Conservation (phyloP, 2,113 vertebrate genomes). For the Dromiciops gliroides region DNA sequence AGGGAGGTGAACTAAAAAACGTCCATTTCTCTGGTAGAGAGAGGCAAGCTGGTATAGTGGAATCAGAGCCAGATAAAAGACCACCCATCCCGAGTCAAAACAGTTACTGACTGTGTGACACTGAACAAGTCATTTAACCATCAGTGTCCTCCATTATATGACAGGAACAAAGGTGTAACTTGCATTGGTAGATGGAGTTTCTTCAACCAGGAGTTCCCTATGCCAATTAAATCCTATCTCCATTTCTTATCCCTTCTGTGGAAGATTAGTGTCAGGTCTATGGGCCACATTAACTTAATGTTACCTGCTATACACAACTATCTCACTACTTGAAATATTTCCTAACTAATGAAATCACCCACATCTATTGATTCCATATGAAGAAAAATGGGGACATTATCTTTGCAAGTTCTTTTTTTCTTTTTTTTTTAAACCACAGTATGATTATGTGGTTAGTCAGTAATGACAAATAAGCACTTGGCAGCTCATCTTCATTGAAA, state of each 20-base stretch:
- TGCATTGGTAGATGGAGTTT: background rate
- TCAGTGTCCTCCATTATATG: too few relatives aligned
- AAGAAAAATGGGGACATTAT: constrained; percentile 42
- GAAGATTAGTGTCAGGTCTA: constrained; percentile 24
- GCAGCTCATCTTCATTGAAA: constrained; percentile 40
- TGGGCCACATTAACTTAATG: constrained; percentile 9
- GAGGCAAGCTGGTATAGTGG: background rate
- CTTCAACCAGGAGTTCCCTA: background rate
- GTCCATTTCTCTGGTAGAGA: background rate
- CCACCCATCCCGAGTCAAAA: background rate
- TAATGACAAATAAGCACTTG: constrained; percentile 34
- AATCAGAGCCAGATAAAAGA: background rate
- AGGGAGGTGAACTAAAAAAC: background rate
- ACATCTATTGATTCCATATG: constrained; percentile 27
- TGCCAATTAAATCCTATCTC: background rate
- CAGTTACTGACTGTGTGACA: background rate
- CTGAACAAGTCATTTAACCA: background rate
- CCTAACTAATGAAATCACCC: constrained; percentile 36
- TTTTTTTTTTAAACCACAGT: constrained; percentile 18
- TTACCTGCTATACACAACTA: background rate
- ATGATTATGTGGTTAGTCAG: background rate
- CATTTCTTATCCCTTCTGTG: background rate
- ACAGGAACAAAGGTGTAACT: background rate
- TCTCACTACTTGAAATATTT: constrained; percentile 13
- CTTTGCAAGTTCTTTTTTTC: background rate